Base-by-base conservation (phyloP, 1,140 invertebrate genomes). In the Bombus consobrinus region DNA sequence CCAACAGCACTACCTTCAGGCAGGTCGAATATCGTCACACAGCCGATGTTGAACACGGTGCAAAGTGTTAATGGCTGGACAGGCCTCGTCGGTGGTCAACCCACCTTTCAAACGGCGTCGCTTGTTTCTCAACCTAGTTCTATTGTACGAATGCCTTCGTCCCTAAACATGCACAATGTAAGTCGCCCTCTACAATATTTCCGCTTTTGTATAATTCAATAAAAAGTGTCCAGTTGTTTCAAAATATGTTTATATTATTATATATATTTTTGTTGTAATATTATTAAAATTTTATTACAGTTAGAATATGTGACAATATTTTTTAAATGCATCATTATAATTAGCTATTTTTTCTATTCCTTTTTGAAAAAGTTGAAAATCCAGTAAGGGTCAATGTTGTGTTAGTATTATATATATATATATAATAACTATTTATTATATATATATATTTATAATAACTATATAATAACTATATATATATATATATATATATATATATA, bases 21-120 rank as follows among this genome's bases (percentile, higher is more conserved):
- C 25, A 92, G 94, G 41, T 91, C 91, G 8, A 92, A 89, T 68
- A 86, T 94, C 12, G 90, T 93, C 37, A 87, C 92, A 8, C 94
- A 94, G 68, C 90, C 93, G 13, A 94, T 95, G 89, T 75, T 94
- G 62, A 94, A 92, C 88, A 86, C 91, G 18, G 94, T 94, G 37
- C 95, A 95, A 83, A 92, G 92, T 62, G 91, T 93, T 37, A 95
- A 95, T 80, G 95, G 95, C 12, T 96, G 95, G 95, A 92, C 94
- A 25, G 95, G 95, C 9, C 93, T 95, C 13, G 95, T 95, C 69
- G 94, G 95, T 34, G 95, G 95, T 43, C 95, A 96, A 82, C 93
- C 95, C 9, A 92, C 95, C 32, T 96, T 94, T 87, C 95, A 95
- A 82, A 83, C 93, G 15, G 89, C 93, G 12, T 88, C 93, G 53